Base-by-base conservation (phyloP, 2,113 vertebrate species). In the Cervus canadensis region DNA sequence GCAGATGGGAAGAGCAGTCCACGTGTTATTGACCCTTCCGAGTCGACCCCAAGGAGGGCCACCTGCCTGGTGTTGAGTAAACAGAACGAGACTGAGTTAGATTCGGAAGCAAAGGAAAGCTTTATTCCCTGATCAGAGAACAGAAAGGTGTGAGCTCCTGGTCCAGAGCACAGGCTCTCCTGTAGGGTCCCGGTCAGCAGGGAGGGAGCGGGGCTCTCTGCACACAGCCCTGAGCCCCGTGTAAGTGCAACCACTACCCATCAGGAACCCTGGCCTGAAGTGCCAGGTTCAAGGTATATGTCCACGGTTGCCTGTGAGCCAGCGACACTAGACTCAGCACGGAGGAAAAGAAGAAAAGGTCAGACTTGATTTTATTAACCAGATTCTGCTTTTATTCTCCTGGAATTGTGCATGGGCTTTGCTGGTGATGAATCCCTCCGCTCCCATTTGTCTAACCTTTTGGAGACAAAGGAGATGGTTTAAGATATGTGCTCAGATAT, bases 241-340 rank as follows among this genome's bases (percentile, higher is more conserved):
- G 50, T 82, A 11, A 13, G 4, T n/a, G 30, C 48, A n/a, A 50
- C 48, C 30, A 6, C 30, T 82, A 13, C 5, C 17, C 33, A n/a
- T 3, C 50, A 25, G n/a, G 33, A 56, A 5, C 52, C n/a, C 52
- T n/a, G 52, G 52, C 40, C 52, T 26, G 21, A 36, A 26, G 50
- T 15, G n/a, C n/a, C 0, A 0, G 52, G 52, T 56, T 54, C 1
- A 7, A 26, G 52, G 52, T 7, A n/a, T 56, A 13, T 25, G 45
- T 10, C 15, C 0, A 1, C 0, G 0, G 45, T 9, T 52, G 33
- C 52, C 7, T 26, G n/a, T 36, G 81, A 84, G 81, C 52, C n/a
- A 16, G n/a, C 2, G 1, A 36, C 13, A 26, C 52, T 56, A 40
- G n/a, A 16, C 52, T 16, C 52, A 56, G 81, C 52, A 40, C 33